phyloP scores from a whole-genome alignment of 2,797 vertebrate genomes.

The Rhincodon typus region DNA sequence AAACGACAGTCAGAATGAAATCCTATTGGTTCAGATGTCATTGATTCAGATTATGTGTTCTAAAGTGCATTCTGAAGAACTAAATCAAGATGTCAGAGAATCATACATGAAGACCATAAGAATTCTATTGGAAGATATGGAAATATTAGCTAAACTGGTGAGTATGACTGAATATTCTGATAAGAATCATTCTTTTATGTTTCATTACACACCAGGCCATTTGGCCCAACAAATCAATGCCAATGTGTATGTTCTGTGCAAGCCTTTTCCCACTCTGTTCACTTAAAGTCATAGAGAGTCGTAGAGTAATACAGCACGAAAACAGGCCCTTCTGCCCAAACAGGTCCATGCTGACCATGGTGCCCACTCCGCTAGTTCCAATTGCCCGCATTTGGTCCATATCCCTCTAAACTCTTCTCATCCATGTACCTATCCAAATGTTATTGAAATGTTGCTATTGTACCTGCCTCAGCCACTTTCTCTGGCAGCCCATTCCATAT shows the following conservation, averaged over 20 bases:
- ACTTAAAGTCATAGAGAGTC: too few relatives aligned
- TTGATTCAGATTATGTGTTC: conserved; percentile 58
- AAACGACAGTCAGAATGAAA: conserved; percentile 41
- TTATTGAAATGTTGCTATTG: too few relatives aligned
- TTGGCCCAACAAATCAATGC: neutral
- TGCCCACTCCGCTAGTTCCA: too few relatives aligned
- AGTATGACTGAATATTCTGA: conserved; percentile 41
- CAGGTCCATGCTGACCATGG: too few relatives aligned
- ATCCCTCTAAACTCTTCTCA: too few relatives aligned
- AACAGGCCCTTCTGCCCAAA: too few relatives aligned
- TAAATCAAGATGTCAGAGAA: conserved; percentile 40
- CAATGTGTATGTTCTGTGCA: neutral
- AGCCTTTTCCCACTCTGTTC: neutral
- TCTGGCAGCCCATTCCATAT: too few relatives aligned
- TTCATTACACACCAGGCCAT: neutral
- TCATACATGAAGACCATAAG: conserved; percentile 39
- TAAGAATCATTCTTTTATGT: neutral
- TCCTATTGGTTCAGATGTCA: conserved; percentile 59
- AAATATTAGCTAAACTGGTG: conserved; percentile 55
- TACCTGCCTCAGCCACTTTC: too few relatives aligned
- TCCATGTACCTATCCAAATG: too few relatives aligned
- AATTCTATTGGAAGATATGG: conserved; percentile 45
- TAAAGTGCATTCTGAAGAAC: conserved; percentile 43
- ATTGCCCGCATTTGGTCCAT: too few relatives aligned
- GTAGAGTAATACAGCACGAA: neutral